Base-by-base conservation (phyloP, 2,888 invertebrate genomes). In the Villa cingulata region DNA sequence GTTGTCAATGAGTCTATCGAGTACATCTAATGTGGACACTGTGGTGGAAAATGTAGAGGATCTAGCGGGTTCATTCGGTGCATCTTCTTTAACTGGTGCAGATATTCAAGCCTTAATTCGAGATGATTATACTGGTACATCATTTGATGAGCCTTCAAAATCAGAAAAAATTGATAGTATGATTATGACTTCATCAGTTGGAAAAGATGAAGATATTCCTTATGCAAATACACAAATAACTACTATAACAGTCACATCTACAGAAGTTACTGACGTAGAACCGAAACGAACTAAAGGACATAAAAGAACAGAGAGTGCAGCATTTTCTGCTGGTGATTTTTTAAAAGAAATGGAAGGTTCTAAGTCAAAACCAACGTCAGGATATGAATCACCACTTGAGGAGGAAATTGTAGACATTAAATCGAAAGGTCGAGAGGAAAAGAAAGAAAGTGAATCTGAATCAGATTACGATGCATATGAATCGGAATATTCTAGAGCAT, bases 1-100 rank as follows among this genome's bases (percentile, higher is more conserved):
- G 38, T 58, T 77, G 7, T 76, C 76, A 27, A 69, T 75, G 45
- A 77, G 77, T 57, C 63, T 74, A 54, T 77, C 77, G 1, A 77
- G 76, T 58, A 72, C 74, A 23, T 77, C 77, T 2, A 75, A 75
- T 45, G 59, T 66, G n/a, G 67, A 68, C 18, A 70, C 69, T 1
- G 66, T 70, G 23, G 63, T 68, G 1, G 67, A 70, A 43, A 68
- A 68, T 48, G 60, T 64, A 41, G 65, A 65, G 16, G 64, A 66
- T 41, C 55, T 67, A 43, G 58, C 64, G 3, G 63, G 68, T 3
- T 68, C 70, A 1, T 60, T 64, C 6, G 66, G 66, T 14, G 63
- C 67, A 10, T 68, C 70, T 2, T 65, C 69, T 1, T 51, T 68
- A 42, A 60, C 65, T 2, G 68, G 68, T 1, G 62, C 64, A 44